These are phyloP conservation scores for Coturnix japonica DNA, from an alignment of 2,113 vertebrate species.

Conservation along the genomic window DNA sequence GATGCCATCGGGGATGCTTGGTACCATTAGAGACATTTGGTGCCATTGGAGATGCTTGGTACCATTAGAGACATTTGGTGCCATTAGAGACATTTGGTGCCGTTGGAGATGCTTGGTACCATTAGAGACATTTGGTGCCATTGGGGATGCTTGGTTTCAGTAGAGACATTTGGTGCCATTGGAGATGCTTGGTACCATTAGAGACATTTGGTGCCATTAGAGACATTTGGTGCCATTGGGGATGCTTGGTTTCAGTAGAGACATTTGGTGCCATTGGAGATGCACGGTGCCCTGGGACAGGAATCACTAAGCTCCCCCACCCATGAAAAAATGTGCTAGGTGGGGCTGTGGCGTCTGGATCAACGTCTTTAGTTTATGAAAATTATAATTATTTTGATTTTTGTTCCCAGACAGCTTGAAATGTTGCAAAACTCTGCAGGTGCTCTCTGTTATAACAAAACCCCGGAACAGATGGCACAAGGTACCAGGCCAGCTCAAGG, in stretches of 20 bases:
- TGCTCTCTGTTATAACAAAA: slow-evolving; percentile 84
- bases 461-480: slow-evolving; percentile 84
- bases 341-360: slow-evolving; percentile 68
- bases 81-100: background rate
- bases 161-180: background rate
- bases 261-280: background rate
- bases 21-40: no score
- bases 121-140: no score
- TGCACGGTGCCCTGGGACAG: background rate
- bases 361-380: slow-evolving; percentile 74
- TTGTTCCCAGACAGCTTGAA: slow-evolving; percentile 83
- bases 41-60: background rate
- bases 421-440: slow-evolving; percentile 86
- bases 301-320: background rate
- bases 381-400: slow-evolving; percentile 86
- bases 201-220: background rate
- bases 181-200: no score
- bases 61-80: background rate
- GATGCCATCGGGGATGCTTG: no score
- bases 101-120: no score
- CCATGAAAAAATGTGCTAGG: slow-evolving; percentile 45
- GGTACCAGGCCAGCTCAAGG: slow-evolving; percentile 84
- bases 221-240: no score
- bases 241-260: background rate
- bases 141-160: no score